Conservation (phyloP, 2,797 vertebrate genomes). For the Etheostoma nigrum region DNA sequence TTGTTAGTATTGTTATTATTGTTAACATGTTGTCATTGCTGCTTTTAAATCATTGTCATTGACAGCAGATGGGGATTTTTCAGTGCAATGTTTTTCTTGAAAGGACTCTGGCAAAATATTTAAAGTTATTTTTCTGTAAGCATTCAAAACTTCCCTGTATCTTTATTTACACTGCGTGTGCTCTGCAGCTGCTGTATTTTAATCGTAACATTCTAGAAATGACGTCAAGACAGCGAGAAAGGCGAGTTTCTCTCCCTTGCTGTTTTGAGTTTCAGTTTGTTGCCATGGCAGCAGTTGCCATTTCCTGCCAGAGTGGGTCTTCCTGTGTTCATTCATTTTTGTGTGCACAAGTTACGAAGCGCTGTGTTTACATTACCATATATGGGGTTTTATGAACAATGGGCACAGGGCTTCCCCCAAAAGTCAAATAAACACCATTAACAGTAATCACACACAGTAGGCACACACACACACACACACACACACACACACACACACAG, state of each 20-base stretch:
- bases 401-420: slow-evolving; percentile 78
- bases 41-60: slow-evolving; percentile 52
- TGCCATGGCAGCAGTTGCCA: slow-evolving; percentile 87
- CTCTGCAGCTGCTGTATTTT: slow-evolving; percentile 76
- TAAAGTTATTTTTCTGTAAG: slow-evolving; percentile 59
- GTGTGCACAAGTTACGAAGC: slow-evolving; percentile 72
- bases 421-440: slow-evolving; percentile 74
- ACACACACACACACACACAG: slow-evolving; percentile 19
- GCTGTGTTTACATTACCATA: slow-evolving; percentile 86
- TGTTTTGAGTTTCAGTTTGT: slow-evolving; percentile 85
- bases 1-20: slow-evolving; percentile 33
- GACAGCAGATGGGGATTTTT: slow-evolving; percentile 67
- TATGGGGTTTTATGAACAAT: slow-evolving; percentile 82
- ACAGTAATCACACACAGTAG: slow-evolving; percentile 20
- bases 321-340: slow-evolving; percentile 90
- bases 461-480: slow-evolving; percentile 12
- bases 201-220: slow-evolving; percentile 80
- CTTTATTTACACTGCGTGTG: slow-evolving; percentile 73
- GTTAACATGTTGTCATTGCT: slow-evolving; percentile 27
- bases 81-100: slow-evolving; percentile 57
- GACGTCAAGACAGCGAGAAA: slow-evolving; percentile 83
- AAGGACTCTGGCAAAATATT: slow-evolving; percentile 49
- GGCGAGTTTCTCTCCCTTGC: slow-evolving; percentile 68
- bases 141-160: slow-evolving; percentile 61
- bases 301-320: slow-evolving; percentile 87